Evolutionary conservation across 2,113 vertebrate species (phyloP), one percentile per base, ranked within the genome.

Genomic region (Lonchura striata): DNA sequence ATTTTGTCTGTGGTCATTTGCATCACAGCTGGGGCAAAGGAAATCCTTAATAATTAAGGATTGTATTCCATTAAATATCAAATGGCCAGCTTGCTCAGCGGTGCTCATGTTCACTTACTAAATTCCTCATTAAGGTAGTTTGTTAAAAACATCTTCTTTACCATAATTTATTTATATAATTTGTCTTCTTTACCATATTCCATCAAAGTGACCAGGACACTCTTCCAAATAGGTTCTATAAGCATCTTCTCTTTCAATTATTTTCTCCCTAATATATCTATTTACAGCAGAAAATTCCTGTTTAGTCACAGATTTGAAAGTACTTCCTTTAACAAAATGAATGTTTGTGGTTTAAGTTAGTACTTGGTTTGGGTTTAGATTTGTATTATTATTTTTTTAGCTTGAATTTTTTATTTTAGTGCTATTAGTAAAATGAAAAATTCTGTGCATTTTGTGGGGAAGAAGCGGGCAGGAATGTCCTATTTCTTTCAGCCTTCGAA

Each of bases 371-470:
- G 28, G 15, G 0, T 5, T 90, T 64, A 13, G 41, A 15, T 23
- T 46, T 37, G 23, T 24, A 16, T 24, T 11, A 5, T 42, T 71
- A 0, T 15, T 44, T 61, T 70, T 61, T 6, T 44, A 65, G 10
- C 19, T 44, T 42, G 41, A 47, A 47, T 6, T 16, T 25, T 41
- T 57, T 18, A 47, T 35, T 50, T 80, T 49, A 50, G 3, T 5
- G 0, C 44, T 80, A 30, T 5, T 56, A 50, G 15, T 69, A 47
- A 82, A 74, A 66, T 27, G 13, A 54, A 68, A 47, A 74, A 30
- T 27, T 53, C 15, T 52, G 0, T 35, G 30, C 3, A 7, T 59
- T 6, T 11, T 61, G 27, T 0, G 14, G 22, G 17, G 11, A 56
- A 52, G 47, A 65, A 75, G 4, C 1, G 0, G 20, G 28, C 21